phyloP scores from a whole-genome alignment of 2,888 invertebrate species.

The Tinea semifulvella region DNA sequence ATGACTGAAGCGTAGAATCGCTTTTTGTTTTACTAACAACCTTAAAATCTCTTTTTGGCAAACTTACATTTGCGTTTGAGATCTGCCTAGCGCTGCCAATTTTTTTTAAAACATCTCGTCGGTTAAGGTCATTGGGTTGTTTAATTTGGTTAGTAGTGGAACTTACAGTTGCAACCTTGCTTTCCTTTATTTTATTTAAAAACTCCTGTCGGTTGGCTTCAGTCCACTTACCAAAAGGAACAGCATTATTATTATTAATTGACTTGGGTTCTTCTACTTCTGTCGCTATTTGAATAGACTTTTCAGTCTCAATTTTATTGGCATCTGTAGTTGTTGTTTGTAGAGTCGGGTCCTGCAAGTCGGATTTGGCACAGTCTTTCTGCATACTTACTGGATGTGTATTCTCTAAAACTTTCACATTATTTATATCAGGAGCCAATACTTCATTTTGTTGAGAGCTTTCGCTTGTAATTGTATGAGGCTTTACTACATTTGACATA shows the following conservation, averaged over 20 bases:
- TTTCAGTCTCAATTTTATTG: no score
- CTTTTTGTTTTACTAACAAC: not conserved
- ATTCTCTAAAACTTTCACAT: no score
- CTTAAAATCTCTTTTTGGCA: not conserved
- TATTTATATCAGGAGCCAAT: no score
- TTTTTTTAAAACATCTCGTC: conserved; percentile 53
- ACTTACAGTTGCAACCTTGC: conserved; percentile 35
- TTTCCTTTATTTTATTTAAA: conserved; percentile 50
- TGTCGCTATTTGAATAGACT: no score
- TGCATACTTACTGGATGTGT: no score
- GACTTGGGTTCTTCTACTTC: not conserved
- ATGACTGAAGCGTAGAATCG: no score
- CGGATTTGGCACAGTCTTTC: no score
- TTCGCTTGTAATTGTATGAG: no score
- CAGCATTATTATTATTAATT: conserved; percentile 39
- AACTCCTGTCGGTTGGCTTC: conserved; percentile 55
- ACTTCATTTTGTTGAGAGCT: no score
- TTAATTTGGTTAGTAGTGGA: conserved; percentile 50
- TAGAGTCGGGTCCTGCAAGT: no score
- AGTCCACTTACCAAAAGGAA: conserved; percentile 60
- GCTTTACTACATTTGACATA: no score
- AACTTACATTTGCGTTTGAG: not conserved
- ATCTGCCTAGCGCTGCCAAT: conserved; percentile 46
- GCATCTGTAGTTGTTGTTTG: no score
- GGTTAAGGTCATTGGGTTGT: conserved; percentile 54